Conservation (phyloP, 1,140 invertebrate species). For the Diprion similis region DNA sequence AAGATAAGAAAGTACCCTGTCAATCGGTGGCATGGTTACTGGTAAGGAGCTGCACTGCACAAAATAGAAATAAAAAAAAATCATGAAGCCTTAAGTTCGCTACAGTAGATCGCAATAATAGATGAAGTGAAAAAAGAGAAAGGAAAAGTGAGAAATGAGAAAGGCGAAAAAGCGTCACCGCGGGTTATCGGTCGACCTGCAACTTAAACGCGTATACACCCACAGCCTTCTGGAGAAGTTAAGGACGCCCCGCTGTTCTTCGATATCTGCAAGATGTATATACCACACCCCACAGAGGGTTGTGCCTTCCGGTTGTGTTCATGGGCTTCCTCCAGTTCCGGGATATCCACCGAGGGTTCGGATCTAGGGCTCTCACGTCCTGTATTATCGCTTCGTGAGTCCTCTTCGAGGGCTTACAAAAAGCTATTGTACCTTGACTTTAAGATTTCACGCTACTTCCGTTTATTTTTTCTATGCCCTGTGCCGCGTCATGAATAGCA, state of each 20-base stretch:
- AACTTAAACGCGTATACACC: too few species aligned
- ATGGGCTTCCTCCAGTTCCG: neutral
- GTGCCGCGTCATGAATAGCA: slow-evolving; percentile 8
- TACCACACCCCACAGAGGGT: neutral
- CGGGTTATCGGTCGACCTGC: too few species aligned
- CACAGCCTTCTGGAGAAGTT: neutral
- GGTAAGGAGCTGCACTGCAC: too few species aligned
- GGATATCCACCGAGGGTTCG: neutral
- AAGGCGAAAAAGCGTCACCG: too few species aligned
- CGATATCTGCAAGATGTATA: neutral
- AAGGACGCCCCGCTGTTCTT: neutral
- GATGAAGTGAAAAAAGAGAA: too few species aligned
- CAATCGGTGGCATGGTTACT: too few species aligned
- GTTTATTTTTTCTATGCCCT: slow-evolving; percentile 3
- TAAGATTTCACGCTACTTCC: slow-evolving; percentile 40
- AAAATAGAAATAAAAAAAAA: neutral
- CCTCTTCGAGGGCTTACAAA: slow-evolving; percentile 25
- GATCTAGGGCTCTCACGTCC: slow-evolving; percentile 30
- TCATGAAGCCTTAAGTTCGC: neutral
- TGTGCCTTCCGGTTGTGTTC: neutral
- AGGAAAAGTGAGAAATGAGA: too few species aligned
- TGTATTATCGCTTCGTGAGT: slow-evolving; percentile 30
- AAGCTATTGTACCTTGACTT: slow-evolving; percentile 44
- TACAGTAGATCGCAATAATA: too few species aligned
- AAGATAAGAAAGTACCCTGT: neutral